Evolutionary conservation across 2,113 vertebrate species (phyloP), one percentile per base, ranked within the genome.

Genomic region (Scartelaos histophorus): DNA sequence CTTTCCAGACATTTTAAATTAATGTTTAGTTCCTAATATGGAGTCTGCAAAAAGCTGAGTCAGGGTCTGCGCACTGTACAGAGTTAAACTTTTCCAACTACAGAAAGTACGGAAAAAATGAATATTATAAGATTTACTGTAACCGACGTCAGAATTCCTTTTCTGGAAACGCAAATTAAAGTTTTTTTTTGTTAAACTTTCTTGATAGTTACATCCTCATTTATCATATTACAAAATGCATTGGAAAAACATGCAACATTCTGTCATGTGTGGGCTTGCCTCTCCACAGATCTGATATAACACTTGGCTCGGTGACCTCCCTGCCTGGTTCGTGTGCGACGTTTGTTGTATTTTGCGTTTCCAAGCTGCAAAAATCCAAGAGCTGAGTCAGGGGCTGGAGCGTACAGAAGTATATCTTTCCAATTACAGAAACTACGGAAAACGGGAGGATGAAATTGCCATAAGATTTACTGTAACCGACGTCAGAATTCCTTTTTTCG

Each of bases 1-100:
- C 43, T 86, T 83, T 75, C 78, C 80, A 74, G 57, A 51, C 47
- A 7, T 19, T 17, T n/a, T 15, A 16, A 62, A 38, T 73, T 29
- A 29, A 29, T 29, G 29, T 22, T 6, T 6, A 21, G 10, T 38
- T 38, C 19, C 64, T 61, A 9, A 71, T n/a, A n/a, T n/a, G n/a
- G n/a, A n/a, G n/a, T 67, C 22, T 38, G 46, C 12, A 54, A 16
- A 53, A 79, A 2, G 57, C 38, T 64, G 61, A 64, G 61, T 64
- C 61, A 64, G 34, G 60, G 10, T 17, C 61, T 38, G n/a, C n/a
- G 9, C 17, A 11, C 60, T 11, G 1, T n/a, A n/a, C 2, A 29
- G 29, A 29, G 4, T 34, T 21, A n/a, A 19, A 64, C 43, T 64
- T 43, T 43, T n/a, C 61, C 17, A 5, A n/a, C 21, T 43, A 5